Evolutionary conservation across 2,113 vertebrate genomes (phyloP), one percentile per base, ranked within the genome.

Genomic region (Proteles cristata): DNA sequence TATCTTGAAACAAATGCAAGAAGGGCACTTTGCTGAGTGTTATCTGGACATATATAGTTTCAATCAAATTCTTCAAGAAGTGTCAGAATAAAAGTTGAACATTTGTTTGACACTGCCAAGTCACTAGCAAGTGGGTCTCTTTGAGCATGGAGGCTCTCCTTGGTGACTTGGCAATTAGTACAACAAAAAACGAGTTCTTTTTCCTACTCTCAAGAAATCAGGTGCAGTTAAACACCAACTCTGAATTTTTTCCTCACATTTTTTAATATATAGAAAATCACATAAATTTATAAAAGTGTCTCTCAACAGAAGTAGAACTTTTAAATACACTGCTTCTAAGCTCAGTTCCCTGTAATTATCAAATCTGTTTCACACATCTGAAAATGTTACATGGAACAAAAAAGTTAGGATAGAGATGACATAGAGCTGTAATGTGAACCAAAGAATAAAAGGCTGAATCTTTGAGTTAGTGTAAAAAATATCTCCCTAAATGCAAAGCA

Each of bases 21-120:
- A 99, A 99, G 98, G 98, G 99, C 99, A 99, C 99, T 99, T 99
- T 99, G 99, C 99, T 98, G 95, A 97, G 98, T 96, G 99, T 99
- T 99, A 99, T 99, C 99, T 99, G 96, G 99, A 99, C 99, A 99
- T 99, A 99, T 98, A 99, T 97, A 99, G 99, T 99, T 99, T 99
- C 99, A 99, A 99, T 99, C 98, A 99, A 99, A 99, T 99, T 99
- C 99, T 99, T 99, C 98, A 98, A 99, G 99, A 99, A 98, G 98
- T 99, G 99, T 99, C 98, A 99, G 99, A 99, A 98, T 98, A 97
- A 98, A 99, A 98, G 99, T 93, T 96, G 93, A 96, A 98, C 98
- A 96, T 98, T 98, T 98, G 98, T 98, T 98, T 99, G 98, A 98
- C 98, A 97, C 94, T 94, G 94, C 95, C 96, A 97, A 97, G 95